Percentiles rank a stretch among this genome's conserved stretches.
Evolutionary conservation across 1,140 invertebrate genomes (phyloP).

Genomic region (Prorops nasuta): DNA sequence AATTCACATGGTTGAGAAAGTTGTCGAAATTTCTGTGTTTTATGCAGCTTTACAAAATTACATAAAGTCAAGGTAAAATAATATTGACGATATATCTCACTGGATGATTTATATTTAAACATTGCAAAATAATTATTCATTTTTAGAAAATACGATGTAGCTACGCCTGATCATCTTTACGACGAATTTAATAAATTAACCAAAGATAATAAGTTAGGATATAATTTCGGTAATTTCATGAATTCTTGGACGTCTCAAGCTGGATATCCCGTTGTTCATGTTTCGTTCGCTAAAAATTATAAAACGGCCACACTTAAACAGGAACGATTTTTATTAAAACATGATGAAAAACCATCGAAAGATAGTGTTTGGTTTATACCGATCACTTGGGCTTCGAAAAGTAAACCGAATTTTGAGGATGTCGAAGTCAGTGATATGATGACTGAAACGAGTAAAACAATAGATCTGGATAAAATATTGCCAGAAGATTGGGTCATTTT

Average conservation of each 20-base stretch:
- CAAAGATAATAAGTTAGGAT: constrained; percentile 43
- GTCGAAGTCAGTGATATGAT: constrained; percentile 35
- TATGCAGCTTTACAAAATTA: constrained; percentile 65
- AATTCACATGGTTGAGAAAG: constrained; percentile 78
- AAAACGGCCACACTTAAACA: constrained; percentile 53
- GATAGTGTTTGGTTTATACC: constrained; percentile 59
- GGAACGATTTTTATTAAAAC: constrained; percentile 56
- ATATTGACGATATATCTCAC: not conserved
- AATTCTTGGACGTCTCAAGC: constrained; percentile 79
- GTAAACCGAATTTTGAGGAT: constrained; percentile 38
- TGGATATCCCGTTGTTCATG: constrained; percentile 78
- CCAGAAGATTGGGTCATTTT: constrained; percentile 53
- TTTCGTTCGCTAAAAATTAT: constrained; percentile 59
- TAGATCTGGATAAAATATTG: constrained; percentile 5
- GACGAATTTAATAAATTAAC: constrained; percentile 60
- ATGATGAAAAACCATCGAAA: constrained; percentile 23
- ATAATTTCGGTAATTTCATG: constrained; percentile 71
- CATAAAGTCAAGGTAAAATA: constrained; percentile 42
- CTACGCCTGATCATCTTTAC: constrained; percentile 73
- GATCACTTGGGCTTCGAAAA: constrained; percentile 57
- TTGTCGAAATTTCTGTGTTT: constrained; percentile 70
- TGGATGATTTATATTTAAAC: not conserved
- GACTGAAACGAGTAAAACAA: constrained; percentile 17
- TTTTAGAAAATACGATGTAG: constrained; percentile 63
- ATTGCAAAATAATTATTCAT: no score